These are phyloP conservation scores for Clarias gariepinus DNA, from an alignment of 2,113 vertebrate species.

Conservation along the genomic window DNA sequence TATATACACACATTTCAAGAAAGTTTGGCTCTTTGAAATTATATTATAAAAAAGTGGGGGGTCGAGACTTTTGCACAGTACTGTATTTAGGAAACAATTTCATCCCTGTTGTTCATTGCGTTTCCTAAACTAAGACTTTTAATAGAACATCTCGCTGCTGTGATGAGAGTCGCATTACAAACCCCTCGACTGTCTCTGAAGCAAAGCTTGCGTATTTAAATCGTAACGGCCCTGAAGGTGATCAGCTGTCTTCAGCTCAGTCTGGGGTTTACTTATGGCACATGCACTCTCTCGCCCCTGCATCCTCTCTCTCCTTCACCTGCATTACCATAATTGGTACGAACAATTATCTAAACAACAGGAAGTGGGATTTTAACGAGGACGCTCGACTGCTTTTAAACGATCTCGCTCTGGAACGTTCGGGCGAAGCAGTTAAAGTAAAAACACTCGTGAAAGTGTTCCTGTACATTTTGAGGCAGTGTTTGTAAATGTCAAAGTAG, in stretches of 20 bases:
- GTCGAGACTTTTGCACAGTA: no score
- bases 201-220: not conserved
- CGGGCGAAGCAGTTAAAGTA: not conserved
- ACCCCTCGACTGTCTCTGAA: not conserved
- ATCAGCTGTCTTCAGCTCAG: not conserved
- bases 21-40: no score
- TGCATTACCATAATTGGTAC: slow-evolving; percentile 39
- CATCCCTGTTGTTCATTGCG: not conserved
- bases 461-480: not conserved
- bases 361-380: slow-evolving; percentile 42
- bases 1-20: no score
- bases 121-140: not conserved
- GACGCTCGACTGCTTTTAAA: not conserved
- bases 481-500: not conserved
- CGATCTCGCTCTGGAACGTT: not conserved
- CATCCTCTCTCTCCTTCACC: slow-evolving; percentile 13
- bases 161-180: not conserved
- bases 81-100: not conserved
- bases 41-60: no score
- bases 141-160: not conserved
- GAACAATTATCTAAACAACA: slow-evolving; percentile 8
- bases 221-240: not conserved
- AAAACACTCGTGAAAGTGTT: not conserved
- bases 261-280: slow-evolving; percentile 7
- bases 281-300: slow-evolving; percentile 28